phyloP scores from a whole-genome alignment of 2,888 invertebrate species.

The Drosophila multiciliata region DNA sequence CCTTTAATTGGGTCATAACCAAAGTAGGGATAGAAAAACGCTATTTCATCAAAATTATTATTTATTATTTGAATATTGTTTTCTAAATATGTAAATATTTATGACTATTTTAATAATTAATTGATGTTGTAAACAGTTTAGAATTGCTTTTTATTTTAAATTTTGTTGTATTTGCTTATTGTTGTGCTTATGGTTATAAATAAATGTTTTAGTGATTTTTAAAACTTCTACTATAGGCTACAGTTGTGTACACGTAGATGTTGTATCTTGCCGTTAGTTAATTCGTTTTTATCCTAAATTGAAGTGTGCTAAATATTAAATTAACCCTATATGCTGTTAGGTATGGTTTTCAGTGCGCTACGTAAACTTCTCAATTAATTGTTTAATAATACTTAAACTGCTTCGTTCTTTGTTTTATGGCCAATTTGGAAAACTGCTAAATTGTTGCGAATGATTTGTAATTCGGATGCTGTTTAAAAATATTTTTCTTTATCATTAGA shows the following conservation, averaged over 20 bases:
- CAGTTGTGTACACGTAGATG: constrained; percentile 35
- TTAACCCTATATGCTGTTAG: constrained; percentile 24
- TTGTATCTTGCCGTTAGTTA: constrained; percentile 32
- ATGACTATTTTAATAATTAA: constrained; percentile 49
- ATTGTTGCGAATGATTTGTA: constrained; percentile 40
- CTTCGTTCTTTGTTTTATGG: constrained; percentile 29
- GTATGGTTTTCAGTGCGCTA: constrained; percentile 54
- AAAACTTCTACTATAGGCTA: constrained; percentile 45
- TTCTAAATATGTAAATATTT: constrained; percentile 35
- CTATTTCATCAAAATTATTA: constrained; percentile 33
- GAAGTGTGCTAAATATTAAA: constrained; percentile 38
- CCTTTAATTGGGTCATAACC: background rate
- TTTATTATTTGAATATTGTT: constrained; percentile 43
- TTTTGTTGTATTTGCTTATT: constrained; percentile 24
- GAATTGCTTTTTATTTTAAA: constrained; percentile 48
- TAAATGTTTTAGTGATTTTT: constrained; percentile 28
- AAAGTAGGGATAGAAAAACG: background rate
- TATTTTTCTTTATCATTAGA: background rate
- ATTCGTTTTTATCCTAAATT: constrained; percentile 24
- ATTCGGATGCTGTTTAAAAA: constrained; percentile 23
- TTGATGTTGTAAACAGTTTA: constrained; percentile 61
- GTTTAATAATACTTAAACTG: constrained; percentile 56
- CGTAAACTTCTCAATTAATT: constrained; percentile 27
- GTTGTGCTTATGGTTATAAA: constrained; percentile 48
- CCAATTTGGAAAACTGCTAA: constrained; percentile 26